Base-by-base conservation (phyloP, 1,140 invertebrate species). In the Sinonovacula constricta region DNA sequence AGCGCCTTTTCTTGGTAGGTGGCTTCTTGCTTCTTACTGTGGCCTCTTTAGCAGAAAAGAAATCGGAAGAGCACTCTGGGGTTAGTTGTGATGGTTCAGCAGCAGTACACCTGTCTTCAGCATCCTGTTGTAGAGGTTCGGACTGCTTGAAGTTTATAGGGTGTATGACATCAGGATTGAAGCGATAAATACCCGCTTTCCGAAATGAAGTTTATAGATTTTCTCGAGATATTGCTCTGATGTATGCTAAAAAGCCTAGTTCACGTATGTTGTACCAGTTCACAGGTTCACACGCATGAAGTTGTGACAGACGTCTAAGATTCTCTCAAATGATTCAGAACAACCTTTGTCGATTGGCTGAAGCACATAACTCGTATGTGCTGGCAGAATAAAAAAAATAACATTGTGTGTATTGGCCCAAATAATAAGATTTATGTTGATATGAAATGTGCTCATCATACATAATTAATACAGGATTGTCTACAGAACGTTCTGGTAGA, bases 171-270 rank as follows among this genome's bases (percentile, higher is more conserved):
- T 54, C 26, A 3, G 33, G 56, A 56, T 79, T 45, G 30, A 68
- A 68, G 7, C 54, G 79, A 51, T 76, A 70, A n/a, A 81, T 70
- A 7, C 72, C 79, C 26, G 71, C n/a, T 28, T 65, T 69, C 10
- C 45, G 12, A 34, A 80, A 80, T 28, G 53, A 28, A 18, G 65
- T 22, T n/a, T 36, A n/a, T 67, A 65, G 28, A 45, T 80, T 80
- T 45, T 45, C 39, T 45, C 7, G 39, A 45, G 39, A 45, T 45
- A 45, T 45, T 7, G 39, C 39, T 45, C 39, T 45, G 7, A 7
- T 45, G 18, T 45, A 45, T 45, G 39, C 39, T 45, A 18, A 45
- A 18, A 7, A 45, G 39, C 39, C 39, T 10, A 45, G 39, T 45
- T 45, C 39, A 45, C 39, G 18, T 7, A 45, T 45, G 18, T 45